Base-by-base conservation (phyloP, 2,888 invertebrate genomes). In the Gryllus longicercus region DNA sequence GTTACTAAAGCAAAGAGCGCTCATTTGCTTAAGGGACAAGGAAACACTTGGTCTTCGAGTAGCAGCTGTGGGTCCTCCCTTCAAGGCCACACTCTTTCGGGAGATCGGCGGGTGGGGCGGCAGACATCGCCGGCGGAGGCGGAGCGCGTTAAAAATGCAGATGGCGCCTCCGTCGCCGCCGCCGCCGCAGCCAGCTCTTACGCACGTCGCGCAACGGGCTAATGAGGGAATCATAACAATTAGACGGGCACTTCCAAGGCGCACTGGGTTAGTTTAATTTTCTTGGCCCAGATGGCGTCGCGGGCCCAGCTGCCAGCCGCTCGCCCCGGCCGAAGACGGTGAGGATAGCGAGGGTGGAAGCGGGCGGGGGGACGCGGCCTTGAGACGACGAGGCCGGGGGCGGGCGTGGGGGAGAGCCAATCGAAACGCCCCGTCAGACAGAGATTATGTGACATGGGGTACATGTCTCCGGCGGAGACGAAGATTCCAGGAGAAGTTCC, bases 201-300 rank as follows among this genome's bases (percentile, higher is more conserved):
- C 63, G 63, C 63, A n/a, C 63, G 63, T n/a, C 63, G 63, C 63
- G 14, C 63, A 63, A 4, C 63, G 3, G 63, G 63, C 63, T 63
- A 63, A 63, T 63, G 63, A 63, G 63, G n/a, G 63, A 63, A 63
- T 63, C 63, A 63, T 63, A 63, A 63, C 63, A 63, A 63, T 63
- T 63, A 63, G 63, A 63, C 63, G 14, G 16, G 63, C n/a, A 63
- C 16, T 63, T 63, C 14, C 63, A 63, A 63, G 63, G n/a, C 63
- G 63, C 14, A 63, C 63, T 63, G 63, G 63, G 14, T 63, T 63
- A 63, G 63, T 63, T 63, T 63, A 63, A 63, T 63, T 63, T 63
- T 63, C 63, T 63, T 63, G 63, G 63, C 63, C 63, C 63, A 63
- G 63, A 63, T 63, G 63, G 63, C 63, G 63, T 14, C 63, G n/a